Evolutionary conservation across 2,113 vertebrate genomes (phyloP).

Genomic region (Lepidothrix coronata): DNA sequence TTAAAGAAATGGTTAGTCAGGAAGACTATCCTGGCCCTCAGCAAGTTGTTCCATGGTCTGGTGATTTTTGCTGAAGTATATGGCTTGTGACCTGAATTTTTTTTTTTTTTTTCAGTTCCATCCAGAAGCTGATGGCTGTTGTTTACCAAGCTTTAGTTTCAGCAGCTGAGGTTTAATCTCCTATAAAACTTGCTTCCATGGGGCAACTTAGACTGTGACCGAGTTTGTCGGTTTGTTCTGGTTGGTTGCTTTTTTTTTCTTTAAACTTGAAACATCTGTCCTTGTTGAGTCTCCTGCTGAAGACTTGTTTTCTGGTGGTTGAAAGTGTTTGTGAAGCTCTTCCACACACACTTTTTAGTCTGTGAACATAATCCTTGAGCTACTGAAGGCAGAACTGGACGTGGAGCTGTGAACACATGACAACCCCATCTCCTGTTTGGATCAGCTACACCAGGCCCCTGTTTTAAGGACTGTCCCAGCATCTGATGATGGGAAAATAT

Average conservation of each 20-base stretch:
- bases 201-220: not conserved
- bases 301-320: not conserved
- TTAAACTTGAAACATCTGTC: not conserved
- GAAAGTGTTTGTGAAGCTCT: not conserved
- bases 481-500: not conserved
- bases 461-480: not conserved
- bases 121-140: not conserved
- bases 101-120: not conserved
- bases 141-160: not conserved
- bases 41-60: not conserved
- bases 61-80: not conserved
- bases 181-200: not conserved
- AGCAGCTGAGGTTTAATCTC: not conserved
- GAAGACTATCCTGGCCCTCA: fast-evolving
- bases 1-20: not conserved
- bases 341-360: not conserved
- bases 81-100: not conserved
- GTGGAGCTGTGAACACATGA: fast-evolving
- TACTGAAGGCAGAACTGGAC: not conserved
- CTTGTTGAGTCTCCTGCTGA: not conserved
- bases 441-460: not conserved
- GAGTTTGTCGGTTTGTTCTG: not conserved
- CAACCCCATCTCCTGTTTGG: not conserved
- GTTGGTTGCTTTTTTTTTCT: not conserved
- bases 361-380: not conserved